Conservation (phyloP, 2,888 invertebrate genomes). For the Nomada fabriciana region DNA sequence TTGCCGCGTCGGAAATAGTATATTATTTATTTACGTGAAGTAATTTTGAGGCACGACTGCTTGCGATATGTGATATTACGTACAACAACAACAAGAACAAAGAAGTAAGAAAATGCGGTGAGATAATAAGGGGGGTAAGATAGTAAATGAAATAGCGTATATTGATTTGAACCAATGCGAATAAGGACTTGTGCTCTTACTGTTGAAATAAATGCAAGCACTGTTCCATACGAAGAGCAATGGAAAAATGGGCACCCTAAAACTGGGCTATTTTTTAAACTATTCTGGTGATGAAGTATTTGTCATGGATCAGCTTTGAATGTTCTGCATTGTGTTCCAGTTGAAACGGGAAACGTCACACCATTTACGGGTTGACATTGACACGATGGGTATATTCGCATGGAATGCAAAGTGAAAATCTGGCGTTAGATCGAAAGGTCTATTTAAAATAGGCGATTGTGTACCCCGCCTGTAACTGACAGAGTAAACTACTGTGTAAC, state of each 20-base stretch:
- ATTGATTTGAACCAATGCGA: too few species aligned
- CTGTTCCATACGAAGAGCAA: background rate
- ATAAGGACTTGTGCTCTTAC: background rate
- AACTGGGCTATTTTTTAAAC: background rate
- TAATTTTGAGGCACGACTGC: too few species aligned
- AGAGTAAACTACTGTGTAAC: background rate
- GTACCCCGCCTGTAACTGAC: conserved; percentile 5
- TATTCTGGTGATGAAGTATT: background rate
- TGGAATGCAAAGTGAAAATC: background rate
- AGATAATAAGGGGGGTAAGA: too few species aligned
- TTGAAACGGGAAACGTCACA: conserved; percentile 17
- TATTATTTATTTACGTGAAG: too few species aligned
- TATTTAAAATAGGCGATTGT: conserved; percentile 20
- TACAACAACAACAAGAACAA: too few species aligned
- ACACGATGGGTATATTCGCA: conserved; percentile 1
- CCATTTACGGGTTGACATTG: conserved; percentile 4
- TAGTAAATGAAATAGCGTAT: too few species aligned
- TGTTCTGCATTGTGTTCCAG: background rate
- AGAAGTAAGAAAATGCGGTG: too few species aligned
- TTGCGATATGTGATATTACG: too few species aligned
- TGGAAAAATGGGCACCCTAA: background rate
- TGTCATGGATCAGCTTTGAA: too few species aligned
- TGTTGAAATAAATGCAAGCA: background rate
- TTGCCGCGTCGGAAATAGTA: background rate
- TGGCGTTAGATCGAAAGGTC: conserved; percentile 24